Evolutionary conservation across 35 echinoderm and acorn worm species (phyloP).

Genomic region (Eucidaris tribuloides): DNA sequence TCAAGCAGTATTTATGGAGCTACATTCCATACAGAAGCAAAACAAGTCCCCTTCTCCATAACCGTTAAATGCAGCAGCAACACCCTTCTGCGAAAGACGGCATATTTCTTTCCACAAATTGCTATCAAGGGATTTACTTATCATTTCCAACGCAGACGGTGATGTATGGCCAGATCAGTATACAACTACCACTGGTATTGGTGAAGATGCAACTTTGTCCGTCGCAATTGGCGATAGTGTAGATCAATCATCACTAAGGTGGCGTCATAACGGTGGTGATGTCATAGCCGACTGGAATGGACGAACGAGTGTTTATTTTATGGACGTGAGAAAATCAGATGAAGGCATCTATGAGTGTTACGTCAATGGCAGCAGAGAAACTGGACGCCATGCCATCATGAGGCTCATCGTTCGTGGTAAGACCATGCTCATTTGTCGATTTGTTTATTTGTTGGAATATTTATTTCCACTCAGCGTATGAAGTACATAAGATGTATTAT

Average conservation of each 20-base stretch:
- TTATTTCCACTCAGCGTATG: no score
- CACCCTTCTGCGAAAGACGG: no score
- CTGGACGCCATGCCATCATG: constrained; percentile 28
- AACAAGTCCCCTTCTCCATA: no score
- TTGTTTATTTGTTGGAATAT: no score
- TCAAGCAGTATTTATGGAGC: no score
- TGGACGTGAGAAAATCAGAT: constrained; percentile 20
- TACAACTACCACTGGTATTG: neutral
- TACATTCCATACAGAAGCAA: no score
- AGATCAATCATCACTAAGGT: neutral
- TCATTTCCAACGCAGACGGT: no score
- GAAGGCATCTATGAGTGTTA: constrained; percentile 74
- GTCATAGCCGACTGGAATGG: constrained; percentile 37
- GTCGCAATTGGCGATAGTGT: neutral
- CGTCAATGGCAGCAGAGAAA: neutral
- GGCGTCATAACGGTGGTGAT: constrained; percentile 38
- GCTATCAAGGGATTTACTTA: no score
- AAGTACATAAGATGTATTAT: no score
- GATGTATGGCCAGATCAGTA: constrained; percentile 3
- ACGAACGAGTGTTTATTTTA: neutral
- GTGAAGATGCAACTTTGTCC: neutral
- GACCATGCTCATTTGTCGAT: no score
- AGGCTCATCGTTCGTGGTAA: constrained; percentile 65
- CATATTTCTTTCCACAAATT: no score
- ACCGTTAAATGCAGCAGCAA: no score